A percentile compares a stretch with the other conserved stretches of the same genome.
Evolutionary conservation across 2,888 invertebrate species (phyloP).

Genomic region (Drosophila trichaetosa): DNA sequence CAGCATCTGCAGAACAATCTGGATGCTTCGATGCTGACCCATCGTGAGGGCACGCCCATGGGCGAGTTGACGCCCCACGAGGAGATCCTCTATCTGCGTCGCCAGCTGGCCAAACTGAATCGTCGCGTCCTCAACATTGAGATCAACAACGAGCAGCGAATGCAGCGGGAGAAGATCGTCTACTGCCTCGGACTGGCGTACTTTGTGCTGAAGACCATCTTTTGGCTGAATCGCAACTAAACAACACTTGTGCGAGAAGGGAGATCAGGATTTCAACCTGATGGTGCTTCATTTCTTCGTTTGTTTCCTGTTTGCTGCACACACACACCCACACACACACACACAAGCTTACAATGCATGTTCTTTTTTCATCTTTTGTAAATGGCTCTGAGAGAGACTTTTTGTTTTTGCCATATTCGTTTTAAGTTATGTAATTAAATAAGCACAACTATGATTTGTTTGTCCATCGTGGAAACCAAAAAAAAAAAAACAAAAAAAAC

Average conservation of each 20-base stretch:
- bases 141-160: conserved; percentile 92
- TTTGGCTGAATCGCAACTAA: conserved; percentile 90
- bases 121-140: conserved; percentile 94
- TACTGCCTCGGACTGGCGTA: conserved; percentile 94
- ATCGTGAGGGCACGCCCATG: conserved; percentile 89
- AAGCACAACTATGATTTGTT: conserved; percentile 57
- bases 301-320: conserved; percentile 49
- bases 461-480: conserved; percentile 51
- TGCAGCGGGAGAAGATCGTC: conserved; percentile 94
- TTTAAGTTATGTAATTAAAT: conserved; percentile 68
- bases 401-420: conserved; percentile 65
- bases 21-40: conserved; percentile 77
- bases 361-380: conserved; percentile 33
- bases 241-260: background rate
- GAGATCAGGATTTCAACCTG: conserved; percentile 20
- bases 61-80: conserved; percentile 90
- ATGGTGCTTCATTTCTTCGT: conserved; percentile 47
- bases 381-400: conserved; percentile 57
- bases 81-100: conserved; percentile 92
- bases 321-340: conserved; percentile 29
- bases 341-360: conserved; percentile 9
- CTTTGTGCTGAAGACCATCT: conserved; percentile 92
- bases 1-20: conserved; percentile 69
- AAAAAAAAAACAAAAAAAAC: conserved; percentile 6
- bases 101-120: conserved; percentile 94